These are phyloP conservation scores for Plumapathes pennacea DNA, from an alignment of 92 coral and sea anemone species.

Conservation along the genomic window DNA sequence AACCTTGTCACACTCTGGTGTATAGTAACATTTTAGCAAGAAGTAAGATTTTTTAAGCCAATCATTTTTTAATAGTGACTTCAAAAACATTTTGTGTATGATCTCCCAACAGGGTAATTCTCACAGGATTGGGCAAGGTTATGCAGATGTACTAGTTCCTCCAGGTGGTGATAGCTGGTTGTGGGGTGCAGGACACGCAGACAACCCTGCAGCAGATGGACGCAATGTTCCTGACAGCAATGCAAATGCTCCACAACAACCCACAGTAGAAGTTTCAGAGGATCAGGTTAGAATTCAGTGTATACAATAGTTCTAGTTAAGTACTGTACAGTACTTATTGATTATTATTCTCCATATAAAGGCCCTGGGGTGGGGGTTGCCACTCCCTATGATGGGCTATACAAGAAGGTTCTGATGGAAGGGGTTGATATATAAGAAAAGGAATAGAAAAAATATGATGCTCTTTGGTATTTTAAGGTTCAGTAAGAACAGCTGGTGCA, in stretches of 20 bases:
- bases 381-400: too few relatives aligned
- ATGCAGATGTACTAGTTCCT: constrained; percentile 83
- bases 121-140: constrained; percentile 85
- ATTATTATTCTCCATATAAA: too few relatives aligned
- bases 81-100: neutral
- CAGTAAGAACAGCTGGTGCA: too few relatives aligned
- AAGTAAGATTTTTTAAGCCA: neutral
- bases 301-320: neutral
- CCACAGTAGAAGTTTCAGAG: constrained; percentile 89
- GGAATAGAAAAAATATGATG: too few relatives aligned
- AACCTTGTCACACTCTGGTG: neutral
- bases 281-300: constrained; percentile 76
- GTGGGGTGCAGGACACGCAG: constrained; percentile 27
- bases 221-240: constrained; percentile 38
- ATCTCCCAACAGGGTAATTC: constrained; percentile 40
- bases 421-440: too few relatives aligned
- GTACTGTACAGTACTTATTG: neutral
- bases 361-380: too few relatives aligned
- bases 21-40: neutral
- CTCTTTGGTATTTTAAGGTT: too few relatives aligned
- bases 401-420: too few relatives aligned
- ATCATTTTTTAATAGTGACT: neutral
- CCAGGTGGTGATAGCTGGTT: constrained; percentile 69
- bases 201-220: constrained; percentile 1
- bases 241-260: constrained; percentile 72